Percentiles rank a stretch among this genome's conserved stretches.
Evolutionary conservation across 2,797 vertebrate genomes (phyloP).

Genomic region (Acomys russatus): DNA sequence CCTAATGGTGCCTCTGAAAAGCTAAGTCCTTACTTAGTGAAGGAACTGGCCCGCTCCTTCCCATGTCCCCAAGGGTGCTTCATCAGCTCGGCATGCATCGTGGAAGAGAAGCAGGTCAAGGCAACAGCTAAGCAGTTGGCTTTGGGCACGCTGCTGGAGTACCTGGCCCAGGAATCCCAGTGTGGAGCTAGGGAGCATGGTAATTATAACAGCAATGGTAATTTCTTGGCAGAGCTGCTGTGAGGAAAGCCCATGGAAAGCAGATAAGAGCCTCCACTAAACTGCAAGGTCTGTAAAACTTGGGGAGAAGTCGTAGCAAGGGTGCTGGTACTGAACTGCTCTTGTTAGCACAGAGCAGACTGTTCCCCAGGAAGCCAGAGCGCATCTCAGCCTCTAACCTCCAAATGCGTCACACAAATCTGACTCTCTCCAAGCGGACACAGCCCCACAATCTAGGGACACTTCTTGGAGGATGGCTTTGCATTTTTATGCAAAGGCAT

Average conservation of each 20-base stretch:
- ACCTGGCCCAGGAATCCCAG: not conserved
- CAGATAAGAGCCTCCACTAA: not conserved
- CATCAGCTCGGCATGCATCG: fast-evolving
- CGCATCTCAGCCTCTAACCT: fast-evolving
- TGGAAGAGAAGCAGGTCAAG: not conserved
- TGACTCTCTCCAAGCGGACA: not conserved
- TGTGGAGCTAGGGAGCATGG: not conserved
- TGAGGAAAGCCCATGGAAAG: not conserved
- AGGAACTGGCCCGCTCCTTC: too few relatives aligned
- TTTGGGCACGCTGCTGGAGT: not conserved
- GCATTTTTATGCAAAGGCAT: slow-evolving; percentile 1
- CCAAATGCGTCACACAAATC: not conserved
- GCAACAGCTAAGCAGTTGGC: not conserved
- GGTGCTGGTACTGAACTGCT: not conserved
- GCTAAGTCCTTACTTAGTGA: not conserved
- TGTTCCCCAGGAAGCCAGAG: not conserved
- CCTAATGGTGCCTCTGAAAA: slow-evolving; percentile 28
- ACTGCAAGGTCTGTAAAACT: not conserved
- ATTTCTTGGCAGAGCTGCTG: not conserved
- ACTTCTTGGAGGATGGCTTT: not conserved
- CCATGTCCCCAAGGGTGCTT: too few relatives aligned
- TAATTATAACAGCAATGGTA: fast-evolving
- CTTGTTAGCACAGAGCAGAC: not conserved
- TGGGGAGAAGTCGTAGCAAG: not conserved
- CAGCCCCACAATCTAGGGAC: not conserved